Evolutionary conservation across 1,140 invertebrate species (phyloP).

Genomic region (Gonatopus flavifemur): DNA sequence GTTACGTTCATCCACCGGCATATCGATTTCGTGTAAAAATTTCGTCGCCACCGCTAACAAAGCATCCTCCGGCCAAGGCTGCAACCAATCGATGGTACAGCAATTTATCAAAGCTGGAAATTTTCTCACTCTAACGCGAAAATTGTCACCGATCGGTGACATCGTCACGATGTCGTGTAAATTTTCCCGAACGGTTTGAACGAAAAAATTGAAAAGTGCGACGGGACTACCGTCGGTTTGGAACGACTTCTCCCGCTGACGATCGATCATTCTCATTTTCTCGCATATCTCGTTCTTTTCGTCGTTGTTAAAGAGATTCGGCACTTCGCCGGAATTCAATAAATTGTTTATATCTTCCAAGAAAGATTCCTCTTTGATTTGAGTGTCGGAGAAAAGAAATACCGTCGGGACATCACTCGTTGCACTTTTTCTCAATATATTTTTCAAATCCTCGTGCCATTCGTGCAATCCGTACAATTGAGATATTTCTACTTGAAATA

Average conservation of each 20-base stretch:
- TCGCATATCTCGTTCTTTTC: slow-evolving; percentile 93
- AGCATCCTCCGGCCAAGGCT: slow-evolving; percentile 94
- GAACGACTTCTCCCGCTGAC: slow-evolving; percentile 83
- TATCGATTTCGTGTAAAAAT: slow-evolving; percentile 81
- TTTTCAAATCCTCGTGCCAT: slow-evolving; percentile 89
- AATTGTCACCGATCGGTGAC: slow-evolving; percentile 86
- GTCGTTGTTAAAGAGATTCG: slow-evolving; percentile 85
- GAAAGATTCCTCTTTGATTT: slow-evolving; percentile 93
- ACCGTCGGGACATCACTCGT: slow-evolving; percentile 83
- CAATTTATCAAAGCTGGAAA: slow-evolving; percentile 95
- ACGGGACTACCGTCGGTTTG: slow-evolving; percentile 90
- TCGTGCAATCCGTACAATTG: slow-evolving; percentile 80
- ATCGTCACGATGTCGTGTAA: slow-evolving; percentile 89
- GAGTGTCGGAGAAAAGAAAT: slow-evolving; percentile 87
- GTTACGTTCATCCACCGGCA: slow-evolving; percentile 67
- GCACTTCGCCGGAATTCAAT: slow-evolving; percentile 90
- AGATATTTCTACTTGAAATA: slow-evolving; percentile 91
- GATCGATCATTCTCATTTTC: slow-evolving; percentile 89
- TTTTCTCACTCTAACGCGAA: slow-evolving; percentile 83
- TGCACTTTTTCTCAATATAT: slow-evolving; percentile 78
- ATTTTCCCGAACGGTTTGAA: slow-evolving; percentile 85
- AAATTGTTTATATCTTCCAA: slow-evolving; percentile 93
- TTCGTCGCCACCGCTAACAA: slow-evolving; percentile 87
- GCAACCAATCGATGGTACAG: slow-evolving; percentile 97
- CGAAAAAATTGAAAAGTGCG: slow-evolving; percentile 89